Evolutionary conservation across 1,140 invertebrate species (phyloP), one percentile per base, ranked within the genome.

Genomic region (Goniozus legneri): DNA sequence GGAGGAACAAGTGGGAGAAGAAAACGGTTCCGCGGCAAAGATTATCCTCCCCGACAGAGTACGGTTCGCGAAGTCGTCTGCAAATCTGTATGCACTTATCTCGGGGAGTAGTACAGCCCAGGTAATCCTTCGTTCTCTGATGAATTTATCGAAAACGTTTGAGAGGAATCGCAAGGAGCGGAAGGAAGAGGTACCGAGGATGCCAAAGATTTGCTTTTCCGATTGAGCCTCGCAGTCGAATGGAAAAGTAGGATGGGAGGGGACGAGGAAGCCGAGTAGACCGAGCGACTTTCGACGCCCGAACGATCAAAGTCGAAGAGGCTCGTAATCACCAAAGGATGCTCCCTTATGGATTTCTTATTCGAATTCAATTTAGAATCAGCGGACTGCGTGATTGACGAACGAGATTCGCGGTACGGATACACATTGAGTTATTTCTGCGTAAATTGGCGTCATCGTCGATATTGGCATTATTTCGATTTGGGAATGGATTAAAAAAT

Each of bases 301-400:
- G 56, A 72, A 53, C 52, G 71, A 73, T 75, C 71, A 75, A 73
- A 75, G 73, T 44, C 32, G 53, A 55, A 51, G 49, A 53, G 54
- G 57, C 46, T 58, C 42, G 59, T 67, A 66, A 68, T 69, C 63
- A 64, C 49, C 60, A 71, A 69, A 73, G 63, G 61, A 69, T 68
- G 69, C 59, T 65, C 58, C 56, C 58, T 71, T 73, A 73, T 73
- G 63, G 64, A 75, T 73, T 71, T 67, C 67, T 73, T 69, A 69
- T 71, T 65, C 59, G 58, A 60, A 69, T 73, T 73, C 64, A 72
- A 75, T 73, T 71, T 71, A 52, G 49, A 60, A 46, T 43, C 65
- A 67, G 58, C 54, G 54, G 51, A 40, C 60, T 60, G 54, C 51
- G 50, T 61, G 54, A 71, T 61, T 67, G 44, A 51, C 49, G 49